Evolutionary conservation across 2,888 invertebrate genomes (phyloP).

Genomic region (Lithophane leautieri): DNA sequence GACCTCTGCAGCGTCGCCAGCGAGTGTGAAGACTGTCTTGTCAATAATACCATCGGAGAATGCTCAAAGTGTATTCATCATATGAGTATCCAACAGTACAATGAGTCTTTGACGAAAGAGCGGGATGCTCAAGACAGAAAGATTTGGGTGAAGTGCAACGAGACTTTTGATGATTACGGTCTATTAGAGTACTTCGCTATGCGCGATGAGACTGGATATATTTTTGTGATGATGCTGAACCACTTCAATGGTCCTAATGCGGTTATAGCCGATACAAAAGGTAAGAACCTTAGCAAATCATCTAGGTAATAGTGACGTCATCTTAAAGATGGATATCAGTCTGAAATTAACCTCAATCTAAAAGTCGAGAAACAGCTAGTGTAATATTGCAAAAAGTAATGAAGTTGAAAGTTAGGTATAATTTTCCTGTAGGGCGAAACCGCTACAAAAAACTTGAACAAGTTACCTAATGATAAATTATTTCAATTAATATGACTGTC

Average conservation of each 20-base stretch:
- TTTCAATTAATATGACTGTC: constrained; percentile 32
- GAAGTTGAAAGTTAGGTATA: not conserved
- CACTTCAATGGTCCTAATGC: constrained; percentile 69
- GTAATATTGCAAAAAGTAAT: not conserved
- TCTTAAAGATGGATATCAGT: not conserved
- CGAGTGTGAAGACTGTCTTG: constrained; percentile 77
- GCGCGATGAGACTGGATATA: constrained; percentile 66
- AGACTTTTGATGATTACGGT: constrained; percentile 66
- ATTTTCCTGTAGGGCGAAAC: not conserved
- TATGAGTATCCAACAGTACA: constrained; percentile 62
- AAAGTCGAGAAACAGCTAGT: not conserved
- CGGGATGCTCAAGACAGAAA: constrained; percentile 69
- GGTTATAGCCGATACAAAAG: constrained; percentile 62
- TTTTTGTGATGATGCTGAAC: constrained; percentile 75
- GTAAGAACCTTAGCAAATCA: constrained; percentile 64
- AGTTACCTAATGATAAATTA: constrained; percentile 20
- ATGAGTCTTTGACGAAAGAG: constrained; percentile 65
- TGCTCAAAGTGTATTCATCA: constrained; percentile 61
- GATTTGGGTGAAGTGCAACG: constrained; percentile 80
- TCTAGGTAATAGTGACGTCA: not conserved
- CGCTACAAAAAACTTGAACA: not conserved
- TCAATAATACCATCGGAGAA: constrained; percentile 61
- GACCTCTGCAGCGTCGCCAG: constrained; percentile 78
- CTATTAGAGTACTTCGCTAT: constrained; percentile 75
- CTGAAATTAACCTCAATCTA: not conserved